Conservation (phyloP, 2,113 vertebrate species). For the Trinectes maculatus region DNA sequence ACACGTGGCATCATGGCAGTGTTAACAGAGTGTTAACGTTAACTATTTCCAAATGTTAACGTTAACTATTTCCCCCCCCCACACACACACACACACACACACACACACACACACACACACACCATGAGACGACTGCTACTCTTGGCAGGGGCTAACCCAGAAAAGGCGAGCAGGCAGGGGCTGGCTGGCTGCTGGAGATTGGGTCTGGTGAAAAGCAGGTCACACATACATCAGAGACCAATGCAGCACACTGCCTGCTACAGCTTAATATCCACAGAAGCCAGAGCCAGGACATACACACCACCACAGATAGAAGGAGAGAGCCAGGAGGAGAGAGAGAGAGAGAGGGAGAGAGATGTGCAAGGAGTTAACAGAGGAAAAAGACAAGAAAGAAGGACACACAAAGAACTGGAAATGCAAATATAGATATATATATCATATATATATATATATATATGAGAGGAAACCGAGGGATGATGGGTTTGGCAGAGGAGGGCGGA, state of each 20-base stretch:
- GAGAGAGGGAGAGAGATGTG: conserved; percentile 19
- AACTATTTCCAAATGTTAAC: conserved; percentile 32
- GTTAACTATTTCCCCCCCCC: conserved; percentile 24
- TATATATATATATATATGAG: not conserved
- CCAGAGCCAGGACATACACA: conserved; percentile 59
- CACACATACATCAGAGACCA: conserved; percentile 78
- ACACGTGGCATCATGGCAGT: not conserved
- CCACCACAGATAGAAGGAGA: conserved; percentile 41
- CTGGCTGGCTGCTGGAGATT: conserved; percentile 62
- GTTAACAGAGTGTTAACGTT: not conserved
- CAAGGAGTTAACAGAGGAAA: conserved; percentile 28
- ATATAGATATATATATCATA: conserved; percentile 25
- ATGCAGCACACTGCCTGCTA: conserved; percentile 59
- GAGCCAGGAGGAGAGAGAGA: conserved; percentile 18
- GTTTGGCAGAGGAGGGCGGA: conserved; percentile 40
- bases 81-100: too few relatives aligned
- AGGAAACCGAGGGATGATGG: conserved; percentile 46
- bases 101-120: too few relatives aligned
- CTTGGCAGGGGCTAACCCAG: conserved; percentile 74
- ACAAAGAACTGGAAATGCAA: conserved; percentile 26
- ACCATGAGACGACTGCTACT: conserved; percentile 44
- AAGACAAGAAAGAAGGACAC: conserved; percentile 18
- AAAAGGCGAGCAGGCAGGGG: conserved; percentile 54
- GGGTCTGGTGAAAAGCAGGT: conserved; percentile 77
- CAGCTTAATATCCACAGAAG: conserved; percentile 70